A percentile compares a stretch with the other conserved stretches of the same genome.
Conservation (phyloP, 1,140 invertebrate species). For the Lucilia cuprina region DNA sequence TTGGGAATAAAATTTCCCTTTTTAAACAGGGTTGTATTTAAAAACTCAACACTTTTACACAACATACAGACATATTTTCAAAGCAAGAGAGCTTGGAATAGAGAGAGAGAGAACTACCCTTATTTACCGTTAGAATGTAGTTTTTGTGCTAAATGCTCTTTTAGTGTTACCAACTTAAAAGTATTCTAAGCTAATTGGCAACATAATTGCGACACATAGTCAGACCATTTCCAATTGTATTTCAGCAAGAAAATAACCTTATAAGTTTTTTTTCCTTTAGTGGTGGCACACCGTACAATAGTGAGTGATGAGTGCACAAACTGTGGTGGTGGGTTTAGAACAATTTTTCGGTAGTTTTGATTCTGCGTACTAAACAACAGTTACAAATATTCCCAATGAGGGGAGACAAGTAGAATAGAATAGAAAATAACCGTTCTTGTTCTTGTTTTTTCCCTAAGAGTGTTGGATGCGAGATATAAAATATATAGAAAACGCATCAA, state of each 20-base stretch:
- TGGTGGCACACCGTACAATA: neutral
- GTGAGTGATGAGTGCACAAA: too few relatives aligned
- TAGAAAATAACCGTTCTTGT: neutral
- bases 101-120: neutral
- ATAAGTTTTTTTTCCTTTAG: neutral
- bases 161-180: neutral
- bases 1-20: too few relatives aligned
- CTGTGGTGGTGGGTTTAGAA: neutral
- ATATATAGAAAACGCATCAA: constrained; percentile 25
- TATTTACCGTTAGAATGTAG: neutral
- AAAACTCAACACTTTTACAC: neutral
- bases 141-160: neutral
- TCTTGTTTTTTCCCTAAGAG: neutral
- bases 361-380: neutral
- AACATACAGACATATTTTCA: too few relatives aligned
- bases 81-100: neutral
- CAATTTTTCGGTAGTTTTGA: neutral
- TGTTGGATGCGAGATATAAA: neutral
- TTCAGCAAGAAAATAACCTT: too few relatives aligned
- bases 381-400: neutral
- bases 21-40: neutral
- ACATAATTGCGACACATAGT: neutral
- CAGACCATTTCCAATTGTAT: neutral
- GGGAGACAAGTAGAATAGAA: neutral
- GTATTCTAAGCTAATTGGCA: neutral